Evolutionary conservation across 2,797 vertebrate genomes (phyloP), one percentile per base, ranked within the genome.

Genomic region (Vireo griseus): DNA sequence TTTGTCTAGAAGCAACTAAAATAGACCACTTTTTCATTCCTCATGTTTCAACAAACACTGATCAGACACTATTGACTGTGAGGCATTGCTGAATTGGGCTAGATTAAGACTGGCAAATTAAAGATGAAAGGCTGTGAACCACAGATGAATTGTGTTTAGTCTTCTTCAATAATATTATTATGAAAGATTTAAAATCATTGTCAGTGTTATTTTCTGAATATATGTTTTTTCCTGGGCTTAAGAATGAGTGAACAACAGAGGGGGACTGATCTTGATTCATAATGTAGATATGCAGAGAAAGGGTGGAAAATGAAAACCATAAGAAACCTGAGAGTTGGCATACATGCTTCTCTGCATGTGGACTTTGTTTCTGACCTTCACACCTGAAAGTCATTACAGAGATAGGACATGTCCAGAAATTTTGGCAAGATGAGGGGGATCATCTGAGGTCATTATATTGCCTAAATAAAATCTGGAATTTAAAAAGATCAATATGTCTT

Each of bases 71-170:
- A 63, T 4, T 82, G 28, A 69, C 63, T 66, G 20, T 22, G 35
- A 58, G 22, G 15, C 17, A 65, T 37, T 79, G 12, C 33, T 69
- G 39, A 76, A 5, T 35, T 82, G 45, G 5, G 8, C 69, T 92
- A 63, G 50, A 75, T 95, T 90, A 90, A 62, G 39, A 73, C 4
- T 33, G 33, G 40, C 11, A 90, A 79, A 85, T 61, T 68, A 79
- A 52, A 82, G 55, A 51, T n/a, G 4, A 91, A 85, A 44, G 22
- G 15, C 10, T 72, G 37, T 52, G 31, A 1, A 66, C 17, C 40
- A 83, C 48, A 69, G 63, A 66, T 66, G 1, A 87, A 65, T 40
- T 76, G 1, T 39, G 21, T 82, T 87, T 21, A 79, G 40, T 13
- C 35, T 55, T 90, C 13, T 25, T 66, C 58, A 39, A 31, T 48